A percentile compares a stretch with the other conserved stretches of the same genome.
Conservation (phyloP, 1,140 invertebrate genomes). For the Sinonovacula constricta region DNA sequence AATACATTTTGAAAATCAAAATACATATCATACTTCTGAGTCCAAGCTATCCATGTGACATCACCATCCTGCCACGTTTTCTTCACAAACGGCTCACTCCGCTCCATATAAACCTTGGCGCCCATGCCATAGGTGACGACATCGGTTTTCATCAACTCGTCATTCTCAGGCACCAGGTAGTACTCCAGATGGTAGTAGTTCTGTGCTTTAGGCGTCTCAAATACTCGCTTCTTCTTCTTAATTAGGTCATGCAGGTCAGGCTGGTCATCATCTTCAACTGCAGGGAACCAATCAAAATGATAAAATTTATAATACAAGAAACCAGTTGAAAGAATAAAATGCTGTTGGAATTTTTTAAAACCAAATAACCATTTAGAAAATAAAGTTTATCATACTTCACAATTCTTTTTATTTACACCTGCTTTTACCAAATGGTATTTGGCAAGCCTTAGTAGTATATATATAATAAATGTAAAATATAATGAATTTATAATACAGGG, state of each 20-base stretch:
- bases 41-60: conserved; percentile 77
- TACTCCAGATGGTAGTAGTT: conserved; percentile 77
- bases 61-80: conserved; percentile 77
- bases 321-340: too few relatives aligned
- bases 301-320: too few relatives aligned
- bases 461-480: too few relatives aligned
- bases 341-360: too few relatives aligned
- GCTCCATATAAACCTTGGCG: conserved; percentile 75
- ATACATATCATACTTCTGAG: conserved; percentile 76
- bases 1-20: too few relatives aligned
- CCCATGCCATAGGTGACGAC: conserved; percentile 75
- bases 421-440: too few relatives aligned
- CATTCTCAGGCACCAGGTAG: conserved; percentile 71
- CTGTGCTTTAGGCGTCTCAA: conserved; percentile 73
- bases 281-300: conserved; percentile 17
- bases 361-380: too few relatives aligned
- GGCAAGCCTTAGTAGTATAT: too few relatives aligned
- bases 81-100: conserved; percentile 70
- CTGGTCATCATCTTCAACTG: conserved; percentile 68
- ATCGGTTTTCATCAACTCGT: conserved; percentile 72
- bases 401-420: too few relatives aligned
- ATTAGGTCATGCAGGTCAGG: conserved; percentile 66
- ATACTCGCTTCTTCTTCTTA: conserved; percentile 70
- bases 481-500: too few relatives aligned
- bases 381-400: too few relatives aligned